Evolutionary conservation across 2,888 invertebrate species (phyloP), one percentile per base, ranked within the genome.

Genomic region (Seira musarum): DNA sequence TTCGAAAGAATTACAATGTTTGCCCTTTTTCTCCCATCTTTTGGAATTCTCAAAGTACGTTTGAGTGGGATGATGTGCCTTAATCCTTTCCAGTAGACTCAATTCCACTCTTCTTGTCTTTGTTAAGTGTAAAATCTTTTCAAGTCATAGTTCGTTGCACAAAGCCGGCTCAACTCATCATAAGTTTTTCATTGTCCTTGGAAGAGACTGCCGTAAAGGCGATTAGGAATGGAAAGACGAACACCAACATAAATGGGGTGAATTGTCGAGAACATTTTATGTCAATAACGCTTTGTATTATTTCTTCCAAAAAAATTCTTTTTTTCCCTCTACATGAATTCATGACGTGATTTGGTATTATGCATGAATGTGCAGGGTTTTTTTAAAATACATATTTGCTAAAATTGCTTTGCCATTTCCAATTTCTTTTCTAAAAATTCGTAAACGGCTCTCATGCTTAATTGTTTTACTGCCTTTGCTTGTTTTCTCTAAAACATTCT

Each of bases 91-190:
- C 71, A 71, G 60, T 30, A 49, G 67, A 72, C 71, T 72, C 66
- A 67, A 71, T 78, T 72, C 72, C 13, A 40, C 13, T 40, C 65
- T 53, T 60, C 66, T 35, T 49, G 49, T 77, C 57, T n/a, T 78
- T 22, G 1, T 64, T 19, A 64, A 70, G 64, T 60, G 78, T 61
- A 64, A 72, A 78, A 61, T 53, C 72, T 61, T 73, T 49, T 67
- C 46, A 66, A 67, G 70, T 65, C 66, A 78, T 72, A 66, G 72
- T 46, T 78, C 72, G 72, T 24, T 67, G 66, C 40, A 30, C 67
- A 78, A 72, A 78, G 71, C 78, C 67, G 21, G 68, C 73, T 79
- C 73, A 69, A 73, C 79, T 73, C 79, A 73, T 57, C 73, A 73
- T 68, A 61, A 67, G 60, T 72, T 75, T 63, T 25, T 60, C 40